These are phyloP conservation scores for Micromesistius poutassou DNA, from an alignment of 2,797 vertebrate species.

Conservation along the genomic window DNA sequence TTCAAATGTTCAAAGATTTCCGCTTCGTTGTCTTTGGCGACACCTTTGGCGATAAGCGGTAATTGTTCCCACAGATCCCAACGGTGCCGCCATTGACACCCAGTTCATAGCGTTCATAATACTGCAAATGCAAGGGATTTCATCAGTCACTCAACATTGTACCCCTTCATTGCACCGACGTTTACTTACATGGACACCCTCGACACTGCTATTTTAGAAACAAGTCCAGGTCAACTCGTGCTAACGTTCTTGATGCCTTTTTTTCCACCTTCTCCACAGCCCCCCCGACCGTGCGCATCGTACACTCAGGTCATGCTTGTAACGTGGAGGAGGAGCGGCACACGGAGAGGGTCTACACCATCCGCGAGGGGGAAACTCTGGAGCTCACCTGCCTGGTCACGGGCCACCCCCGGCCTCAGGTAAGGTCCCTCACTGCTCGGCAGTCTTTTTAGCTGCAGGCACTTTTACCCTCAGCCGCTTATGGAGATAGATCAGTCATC, in stretches of 20 bases:
- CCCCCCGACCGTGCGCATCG: constrained; percentile 90
- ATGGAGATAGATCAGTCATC: too few relatives aligned
- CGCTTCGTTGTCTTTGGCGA: too few relatives aligned
- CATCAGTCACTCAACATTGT: too few relatives aligned
- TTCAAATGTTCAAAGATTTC: too few relatives aligned
- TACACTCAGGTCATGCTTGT: constrained; percentile 94
- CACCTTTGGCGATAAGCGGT: too few relatives aligned
- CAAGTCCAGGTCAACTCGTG: not conserved
- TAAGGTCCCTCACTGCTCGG: constrained; percentile 61
- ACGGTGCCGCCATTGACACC: too few relatives aligned
- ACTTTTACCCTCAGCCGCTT: not conserved
- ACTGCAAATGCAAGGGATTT: too few relatives aligned
- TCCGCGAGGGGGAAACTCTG: constrained; percentile 93
- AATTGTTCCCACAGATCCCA: too few relatives aligned
- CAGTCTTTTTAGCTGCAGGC: not conserved
- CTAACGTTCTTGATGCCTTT: not conserved
- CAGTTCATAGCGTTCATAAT: too few relatives aligned
- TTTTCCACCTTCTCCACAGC: constrained; percentile 66
- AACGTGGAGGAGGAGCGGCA: constrained; percentile 97
- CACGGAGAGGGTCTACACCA: constrained; percentile 95
- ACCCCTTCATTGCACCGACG: too few relatives aligned
- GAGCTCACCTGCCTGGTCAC: constrained; percentile 93
- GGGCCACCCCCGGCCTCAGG: constrained; percentile 95
- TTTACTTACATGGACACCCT: too few relatives aligned
- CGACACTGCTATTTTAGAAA: too few relatives aligned